phyloP scores from a whole-genome alignment of 2,888 invertebrate genomes.

The Mimumesa dahlbomi region DNA sequence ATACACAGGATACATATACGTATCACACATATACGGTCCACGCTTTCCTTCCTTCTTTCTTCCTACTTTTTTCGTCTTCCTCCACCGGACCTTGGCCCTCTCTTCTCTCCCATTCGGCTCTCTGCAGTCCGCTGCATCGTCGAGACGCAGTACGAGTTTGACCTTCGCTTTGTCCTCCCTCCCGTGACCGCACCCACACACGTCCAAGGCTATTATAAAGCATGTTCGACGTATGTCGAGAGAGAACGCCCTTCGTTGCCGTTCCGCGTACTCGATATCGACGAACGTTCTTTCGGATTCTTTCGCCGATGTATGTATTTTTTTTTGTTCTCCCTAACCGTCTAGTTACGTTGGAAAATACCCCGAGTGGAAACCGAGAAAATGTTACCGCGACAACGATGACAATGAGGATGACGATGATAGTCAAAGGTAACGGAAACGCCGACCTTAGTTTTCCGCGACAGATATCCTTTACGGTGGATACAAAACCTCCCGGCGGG shows the following conservation, averaged over 20 bases:
- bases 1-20: too few species aligned
- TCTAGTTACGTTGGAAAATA: too few species aligned
- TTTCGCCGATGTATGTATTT: not conserved
- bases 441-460: too few species aligned
- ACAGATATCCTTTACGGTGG: too few species aligned
- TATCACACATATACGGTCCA: not conserved
- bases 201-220: conserved; percentile 50
- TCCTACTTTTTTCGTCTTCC: conserved; percentile 26
- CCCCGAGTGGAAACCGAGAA: too few species aligned
- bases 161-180: conserved; percentile 69
- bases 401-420: not conserved
- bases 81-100: conserved; percentile 2
- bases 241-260: conserved; percentile 44
- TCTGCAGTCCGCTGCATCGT: conserved; percentile 40
- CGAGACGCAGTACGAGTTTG: conserved; percentile 64
- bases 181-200: conserved; percentile 65
- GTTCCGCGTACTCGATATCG: conserved; percentile 12
- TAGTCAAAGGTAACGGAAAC: too few species aligned
- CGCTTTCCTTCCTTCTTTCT: conserved; percentile 18
- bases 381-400: not conserved
- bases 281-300: not conserved
- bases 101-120: conserved; percentile 14
- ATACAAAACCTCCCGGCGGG: too few species aligned
- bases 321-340: too few species aligned
- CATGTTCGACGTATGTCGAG: conserved; percentile 36